Percentiles rank a stretch among this genome's conserved stretches.
Evolutionary conservation across 2,113 vertebrate genomes (phyloP).

Genomic region (Takifugu flavidus): DNA sequence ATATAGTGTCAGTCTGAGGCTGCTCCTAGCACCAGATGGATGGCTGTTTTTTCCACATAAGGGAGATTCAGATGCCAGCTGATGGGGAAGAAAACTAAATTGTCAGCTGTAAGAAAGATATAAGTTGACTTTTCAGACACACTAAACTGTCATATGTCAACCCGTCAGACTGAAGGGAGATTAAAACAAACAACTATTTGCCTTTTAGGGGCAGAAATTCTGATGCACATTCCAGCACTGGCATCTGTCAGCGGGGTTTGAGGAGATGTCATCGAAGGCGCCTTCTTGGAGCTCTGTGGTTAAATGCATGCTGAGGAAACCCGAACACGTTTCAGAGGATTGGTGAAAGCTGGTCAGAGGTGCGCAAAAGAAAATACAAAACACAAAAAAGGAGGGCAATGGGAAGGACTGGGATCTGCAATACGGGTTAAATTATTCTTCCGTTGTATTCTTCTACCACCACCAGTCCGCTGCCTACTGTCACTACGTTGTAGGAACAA

Average conservation of each 20-base stretch:
- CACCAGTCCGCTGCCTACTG: conserved; percentile 4
- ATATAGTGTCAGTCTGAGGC: conserved; percentile 57
- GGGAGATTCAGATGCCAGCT: conserved; percentile 45
- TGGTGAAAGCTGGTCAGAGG: neutral
- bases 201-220: conserved; percentile 24
- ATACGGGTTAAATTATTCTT: neutral
- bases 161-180: conserved; percentile 34
- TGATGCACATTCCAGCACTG: conserved; percentile 7
- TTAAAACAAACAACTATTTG: conserved; percentile 50
- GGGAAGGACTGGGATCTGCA: neutral
- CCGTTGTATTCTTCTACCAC: conserved; percentile 4
- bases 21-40: conserved; percentile 44
- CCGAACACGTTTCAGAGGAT: neutral
- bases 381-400: neutral
- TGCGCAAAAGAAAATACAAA: conserved; percentile 1
- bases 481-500: conserved; percentile 19
- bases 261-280: conserved; percentile 3
- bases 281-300: no score
- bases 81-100: conserved; percentile 12
- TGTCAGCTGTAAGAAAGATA: conserved; percentile 43
- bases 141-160: conserved; percentile 38
- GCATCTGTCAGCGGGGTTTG: conserved; percentile 10
- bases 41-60: conserved; percentile 38
- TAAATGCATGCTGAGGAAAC: neutral
- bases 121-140: conserved; percentile 40